A percentile compares a stretch with the other conserved stretches of the same genome.
Evolutionary conservation across 2,113 vertebrate species (phyloP).

Genomic region (Trochalopteron elliotii): DNA sequence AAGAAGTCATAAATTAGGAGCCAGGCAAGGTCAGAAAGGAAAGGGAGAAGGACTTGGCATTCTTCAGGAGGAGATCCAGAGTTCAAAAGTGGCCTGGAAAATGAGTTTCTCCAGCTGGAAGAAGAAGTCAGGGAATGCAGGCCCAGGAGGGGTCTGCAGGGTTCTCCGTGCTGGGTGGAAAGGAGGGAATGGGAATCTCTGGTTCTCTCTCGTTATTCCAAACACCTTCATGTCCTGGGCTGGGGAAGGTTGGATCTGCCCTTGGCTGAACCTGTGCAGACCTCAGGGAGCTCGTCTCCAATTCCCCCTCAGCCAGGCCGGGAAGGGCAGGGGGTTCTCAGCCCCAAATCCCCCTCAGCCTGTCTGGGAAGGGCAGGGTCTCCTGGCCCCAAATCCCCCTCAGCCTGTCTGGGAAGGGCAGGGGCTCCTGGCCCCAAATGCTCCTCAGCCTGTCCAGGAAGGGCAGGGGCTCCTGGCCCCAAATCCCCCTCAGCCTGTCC

Average conservation of each 20-base stretch:
- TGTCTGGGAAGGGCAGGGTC: background rate
- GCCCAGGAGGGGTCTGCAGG: background rate
- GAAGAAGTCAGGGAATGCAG: background rate
- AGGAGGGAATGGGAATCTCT: background rate
- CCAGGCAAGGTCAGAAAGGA: conserved; percentile 74
- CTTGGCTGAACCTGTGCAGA: background rate
- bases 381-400: too few species aligned
- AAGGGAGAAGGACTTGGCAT: conserved; percentile 52
- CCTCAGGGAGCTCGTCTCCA: background rate
- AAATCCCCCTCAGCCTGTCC: fast-evolving
- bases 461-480: too few species aligned
- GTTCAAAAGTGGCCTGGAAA: conserved; percentile 73
- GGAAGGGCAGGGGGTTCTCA: background rate
- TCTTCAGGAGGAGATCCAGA: conserved; percentile 59
- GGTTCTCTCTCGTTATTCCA: background rate
- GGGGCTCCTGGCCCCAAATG: too few species aligned
- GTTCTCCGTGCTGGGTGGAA: background rate
- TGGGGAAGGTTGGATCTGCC: fast-evolving
- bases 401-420: too few species aligned
- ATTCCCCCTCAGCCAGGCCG: fast-evolving
- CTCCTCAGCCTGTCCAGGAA: too few species aligned
- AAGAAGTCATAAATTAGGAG: conserved; percentile 80
- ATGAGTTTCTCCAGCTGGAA: conserved; percentile 38
- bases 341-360: background rate
- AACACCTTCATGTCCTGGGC: background rate